A percentile compares a stretch with the other conserved stretches of the same genome.
Evolutionary conservation across 2,113 vertebrate species (phyloP).

Genomic region (Rhagologus leucostigma): DNA sequence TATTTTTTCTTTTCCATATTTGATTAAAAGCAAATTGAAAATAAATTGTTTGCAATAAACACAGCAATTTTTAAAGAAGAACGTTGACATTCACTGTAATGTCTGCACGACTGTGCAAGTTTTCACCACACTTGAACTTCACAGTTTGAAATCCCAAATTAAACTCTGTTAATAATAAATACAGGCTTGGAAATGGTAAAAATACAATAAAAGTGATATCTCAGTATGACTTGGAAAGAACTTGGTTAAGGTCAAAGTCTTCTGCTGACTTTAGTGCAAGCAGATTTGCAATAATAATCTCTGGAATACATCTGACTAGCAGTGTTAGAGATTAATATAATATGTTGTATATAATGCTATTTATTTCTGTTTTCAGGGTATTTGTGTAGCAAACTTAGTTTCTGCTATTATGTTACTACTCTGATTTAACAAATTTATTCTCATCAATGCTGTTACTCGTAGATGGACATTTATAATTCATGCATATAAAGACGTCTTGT

Average conservation of each 20-base stretch:
- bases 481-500: neutral
- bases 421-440: neutral
- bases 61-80: neutral
- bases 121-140: neutral
- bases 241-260: neutral
- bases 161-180: neutral
- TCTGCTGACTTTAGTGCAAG: neutral
- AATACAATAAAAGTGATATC: neutral
- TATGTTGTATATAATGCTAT: neutral
- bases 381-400: neutral
- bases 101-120: neutral
- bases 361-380: neutral
- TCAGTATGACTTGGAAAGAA: neutral
- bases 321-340: neutral
- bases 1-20: neutral
- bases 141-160: neutral
- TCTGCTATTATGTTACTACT: neutral
- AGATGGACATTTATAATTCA: neutral
- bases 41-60: neutral
- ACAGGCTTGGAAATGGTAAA: neutral
- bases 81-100: neutral
- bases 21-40: neutral
- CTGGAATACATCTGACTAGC: neutral
- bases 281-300: neutral
- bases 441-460: rapidly evolving